Evolutionary conservation across 2,888 invertebrate genomes (phyloP), one percentile per base, ranked within the genome.

Genomic region (Clitarchus hookeri): DNA sequence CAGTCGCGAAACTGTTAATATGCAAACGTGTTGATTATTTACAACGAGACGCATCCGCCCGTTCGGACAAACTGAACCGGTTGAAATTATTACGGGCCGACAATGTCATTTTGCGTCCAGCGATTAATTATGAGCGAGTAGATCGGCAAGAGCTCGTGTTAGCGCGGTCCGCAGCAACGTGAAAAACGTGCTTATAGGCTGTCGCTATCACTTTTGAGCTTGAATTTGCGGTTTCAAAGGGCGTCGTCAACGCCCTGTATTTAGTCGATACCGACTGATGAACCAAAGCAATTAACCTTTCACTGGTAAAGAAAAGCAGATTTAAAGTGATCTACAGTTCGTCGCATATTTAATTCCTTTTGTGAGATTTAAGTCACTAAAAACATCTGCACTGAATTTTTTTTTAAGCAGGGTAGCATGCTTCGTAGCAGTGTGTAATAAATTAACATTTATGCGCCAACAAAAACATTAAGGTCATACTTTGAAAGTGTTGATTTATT

Each of bases 1-100:
- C 65, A 8, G 23, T 65, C 65, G 65, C n/a, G 65, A 65, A 65
- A 65, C 65, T 65, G 65, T 65, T 65, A 65, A 65, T 65, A 65
- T 65, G 65, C 65, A 65, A 65, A 65, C 65, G 65, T 65, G 65
- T 65, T 65, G 65, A 65, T 65, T 65, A 65, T 65, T 65, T 65
- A 65, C 65, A 65, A n/a, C 65, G 8, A 65, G 65, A 23, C 16
- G 16, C 65, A 65, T 65, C 65, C 65, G 65, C 23, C 48, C 65
- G n/a, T 19, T 6, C 65, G 23, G n/a, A 23, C 65, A 65, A 65
- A 65, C 65, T 65, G 65, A n/a, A 65, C 65, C 65, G 65, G 65
- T n/a, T n/a, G 65, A n/a, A 65, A n/a, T 65, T 65, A 65, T 65
- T 65, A 65, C 65, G 65, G 2, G 19, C 65, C 23, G 65, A 65